Percentiles rank a stretch among this genome's conserved stretches.
These are phyloP conservation scores for Actinostola sp. DNA, from an alignment of 92 coral and sea anemone species.

Conservation along the genomic window DNA sequence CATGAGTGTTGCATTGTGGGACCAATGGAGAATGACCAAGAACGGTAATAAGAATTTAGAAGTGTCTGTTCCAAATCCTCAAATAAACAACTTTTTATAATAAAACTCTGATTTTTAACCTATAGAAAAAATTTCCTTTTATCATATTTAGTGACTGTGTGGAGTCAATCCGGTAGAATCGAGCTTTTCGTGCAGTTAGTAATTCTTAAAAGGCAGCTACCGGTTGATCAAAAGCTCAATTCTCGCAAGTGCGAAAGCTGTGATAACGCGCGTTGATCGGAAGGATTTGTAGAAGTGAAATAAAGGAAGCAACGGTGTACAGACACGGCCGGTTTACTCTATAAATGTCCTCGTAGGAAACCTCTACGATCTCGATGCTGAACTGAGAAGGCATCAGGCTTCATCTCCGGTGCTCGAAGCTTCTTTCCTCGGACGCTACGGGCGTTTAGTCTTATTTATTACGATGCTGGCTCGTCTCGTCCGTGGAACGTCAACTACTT, in stretches of 20 bases:
- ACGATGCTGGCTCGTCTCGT: conserved; percentile 52
- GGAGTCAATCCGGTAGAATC: not conserved
- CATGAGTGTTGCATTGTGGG: conserved; percentile 8
- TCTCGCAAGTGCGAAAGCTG: conserved; percentile 22
- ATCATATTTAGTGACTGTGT: too few relatives aligned
- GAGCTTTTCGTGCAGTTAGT: not conserved
- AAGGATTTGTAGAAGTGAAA: conserved; percentile 78
- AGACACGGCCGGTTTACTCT: conserved; percentile 29
- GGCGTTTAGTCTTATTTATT: conserved; percentile 57
- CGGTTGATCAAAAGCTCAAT: conserved; percentile 10
- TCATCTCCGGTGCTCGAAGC: conserved; percentile 42
- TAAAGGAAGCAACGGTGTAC: conserved; percentile 72
- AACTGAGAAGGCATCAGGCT: conserved; percentile 56
- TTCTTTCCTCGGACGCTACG: conserved; percentile 32
- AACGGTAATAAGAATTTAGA: not conserved
- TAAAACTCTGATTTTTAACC: not conserved
- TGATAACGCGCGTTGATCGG: conserved; percentile 81
- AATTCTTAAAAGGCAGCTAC: not conserved
- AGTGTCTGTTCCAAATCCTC: not conserved
- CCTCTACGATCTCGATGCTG: conserved; percentile 68
- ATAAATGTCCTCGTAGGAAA: conserved; percentile 66
- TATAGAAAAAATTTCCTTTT: not conserved
- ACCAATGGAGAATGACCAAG: conserved; percentile 1
- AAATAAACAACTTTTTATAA: not conserved
- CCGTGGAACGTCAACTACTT: conserved; percentile 78